phyloP scores from a whole-genome alignment of 2,888 invertebrate genomes.

The Pseudococcus longispinus region DNA sequence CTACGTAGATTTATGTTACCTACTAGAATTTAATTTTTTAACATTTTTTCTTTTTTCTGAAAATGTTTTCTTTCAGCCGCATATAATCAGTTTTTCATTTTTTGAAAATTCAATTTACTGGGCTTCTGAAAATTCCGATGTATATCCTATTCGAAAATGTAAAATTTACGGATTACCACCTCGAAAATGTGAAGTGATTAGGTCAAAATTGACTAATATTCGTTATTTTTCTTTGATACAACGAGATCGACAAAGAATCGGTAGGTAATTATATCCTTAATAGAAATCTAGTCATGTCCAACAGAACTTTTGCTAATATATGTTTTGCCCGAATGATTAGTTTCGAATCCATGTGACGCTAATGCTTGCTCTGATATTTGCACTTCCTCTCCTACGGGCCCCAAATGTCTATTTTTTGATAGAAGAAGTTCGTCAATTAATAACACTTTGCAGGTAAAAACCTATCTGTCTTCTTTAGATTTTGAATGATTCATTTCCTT shows the following conservation, averaged over 20 bases:
- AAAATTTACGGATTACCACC: constrained; percentile 65
- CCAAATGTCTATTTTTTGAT: neutral
- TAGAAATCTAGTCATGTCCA: no score
- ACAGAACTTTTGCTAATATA: neutral
- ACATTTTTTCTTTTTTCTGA: neutral
- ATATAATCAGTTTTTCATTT: constrained; percentile 59
- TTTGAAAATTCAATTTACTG: constrained; percentile 82
- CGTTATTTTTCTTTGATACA: constrained; percentile 66
- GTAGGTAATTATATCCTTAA: neutral
- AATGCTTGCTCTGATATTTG: constrained; percentile 20
- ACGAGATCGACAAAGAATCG: neutral
- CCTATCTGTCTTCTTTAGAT: neutral
- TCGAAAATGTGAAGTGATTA: constrained; percentile 59
- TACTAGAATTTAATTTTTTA: neutral
- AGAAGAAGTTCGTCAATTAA: neutral
- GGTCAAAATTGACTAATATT: constrained; percentile 64
- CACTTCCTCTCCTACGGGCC: neutral
- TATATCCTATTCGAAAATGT: constrained; percentile 69
- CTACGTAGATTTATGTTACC: neutral
- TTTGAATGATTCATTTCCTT: no score
- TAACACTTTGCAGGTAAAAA: neutral
- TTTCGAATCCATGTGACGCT: neutral
- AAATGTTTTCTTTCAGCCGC: constrained; percentile 59
- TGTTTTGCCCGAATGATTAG: neutral
- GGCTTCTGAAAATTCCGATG: constrained; percentile 62